Evolutionary conservation across 2,888 invertebrate species (phyloP).

Genomic region (Ceramica pisi): DNA sequence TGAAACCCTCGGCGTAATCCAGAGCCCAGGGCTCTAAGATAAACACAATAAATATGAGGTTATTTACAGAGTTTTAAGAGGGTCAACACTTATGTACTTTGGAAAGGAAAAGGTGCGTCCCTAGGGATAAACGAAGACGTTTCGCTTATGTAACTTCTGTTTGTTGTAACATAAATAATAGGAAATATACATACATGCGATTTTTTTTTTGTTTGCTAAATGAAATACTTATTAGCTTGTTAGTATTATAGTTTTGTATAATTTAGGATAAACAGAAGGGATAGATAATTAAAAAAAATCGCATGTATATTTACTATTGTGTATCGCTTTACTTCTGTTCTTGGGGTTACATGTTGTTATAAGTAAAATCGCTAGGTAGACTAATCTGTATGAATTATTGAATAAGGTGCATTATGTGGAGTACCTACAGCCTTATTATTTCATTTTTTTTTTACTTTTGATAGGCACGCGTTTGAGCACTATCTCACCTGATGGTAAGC

Average conservation of each 20-base stretch:
- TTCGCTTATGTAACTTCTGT: slow-evolving; percentile 13
- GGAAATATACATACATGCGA: too few relatives aligned
- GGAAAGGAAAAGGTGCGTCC: slow-evolving; percentile 12
- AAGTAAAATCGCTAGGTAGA: not conserved
- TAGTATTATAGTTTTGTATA: too few relatives aligned
- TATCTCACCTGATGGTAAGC: too few relatives aligned
- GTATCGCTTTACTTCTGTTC: not conserved
- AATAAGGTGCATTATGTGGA: not conserved
- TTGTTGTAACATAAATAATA: slow-evolving; percentile 4
- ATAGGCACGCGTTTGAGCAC: too few relatives aligned
- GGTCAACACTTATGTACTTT: slow-evolving; percentile 12
- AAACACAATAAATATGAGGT: slow-evolving; percentile 35
- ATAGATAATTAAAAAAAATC: too few relatives aligned
- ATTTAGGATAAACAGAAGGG: too few relatives aligned
- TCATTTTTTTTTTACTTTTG: too few relatives aligned
- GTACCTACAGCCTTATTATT: too few relatives aligned
- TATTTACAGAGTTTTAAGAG: slow-evolving; percentile 38
- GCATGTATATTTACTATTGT: too few relatives aligned
- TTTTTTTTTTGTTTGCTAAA: too few relatives aligned
- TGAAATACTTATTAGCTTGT: too few relatives aligned
- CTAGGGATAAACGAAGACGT: slow-evolving; percentile 13
- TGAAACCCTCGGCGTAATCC: slow-evolving; percentile 17
- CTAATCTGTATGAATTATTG: slow-evolving; percentile 18
- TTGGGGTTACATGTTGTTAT: slow-evolving; percentile 10
- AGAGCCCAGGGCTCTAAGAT: slow-evolving; percentile 3